These are phyloP conservation scores for Ferrisia virgata DNA, from an alignment of 2,888 invertebrate species.

Conservation along the genomic window DNA sequence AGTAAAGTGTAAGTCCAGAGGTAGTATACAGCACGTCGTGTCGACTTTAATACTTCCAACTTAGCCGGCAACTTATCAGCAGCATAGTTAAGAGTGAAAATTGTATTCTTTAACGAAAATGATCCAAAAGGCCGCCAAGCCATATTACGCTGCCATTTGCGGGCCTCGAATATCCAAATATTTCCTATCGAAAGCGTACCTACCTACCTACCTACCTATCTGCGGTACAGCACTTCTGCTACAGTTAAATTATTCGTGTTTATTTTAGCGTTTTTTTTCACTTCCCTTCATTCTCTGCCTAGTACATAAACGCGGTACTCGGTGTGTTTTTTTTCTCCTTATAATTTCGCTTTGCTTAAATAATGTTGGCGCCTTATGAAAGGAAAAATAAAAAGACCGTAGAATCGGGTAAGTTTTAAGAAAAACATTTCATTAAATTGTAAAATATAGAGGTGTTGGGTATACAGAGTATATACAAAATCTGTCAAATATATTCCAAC, in stretches of 20 bases:
- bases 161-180: too few species aligned
- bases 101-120: too few species aligned
- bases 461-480: not conserved
- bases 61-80: too few species aligned
- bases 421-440: constrained; percentile 16
- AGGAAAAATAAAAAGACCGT: not conserved
- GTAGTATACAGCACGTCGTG: not conserved
- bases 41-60: not conserved
- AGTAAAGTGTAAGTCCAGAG: not conserved
- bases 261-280: not conserved
- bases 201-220: not conserved
- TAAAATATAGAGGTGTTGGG: not conserved
- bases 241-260: not conserved
- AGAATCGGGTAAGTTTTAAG: not conserved
- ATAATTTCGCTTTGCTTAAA: not conserved
- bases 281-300: too few species aligned
- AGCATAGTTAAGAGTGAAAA: too few species aligned
- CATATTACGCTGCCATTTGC: too few species aligned
- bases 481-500: not conserved
- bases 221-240: not conserved
- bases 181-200: too few species aligned
- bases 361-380: not conserved
- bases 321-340: not conserved
- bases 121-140: too few species aligned
- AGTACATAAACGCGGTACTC: not conserved